Conservation (phyloP, 1,140 invertebrate genomes). For the Drosophila sucinea region DNA sequence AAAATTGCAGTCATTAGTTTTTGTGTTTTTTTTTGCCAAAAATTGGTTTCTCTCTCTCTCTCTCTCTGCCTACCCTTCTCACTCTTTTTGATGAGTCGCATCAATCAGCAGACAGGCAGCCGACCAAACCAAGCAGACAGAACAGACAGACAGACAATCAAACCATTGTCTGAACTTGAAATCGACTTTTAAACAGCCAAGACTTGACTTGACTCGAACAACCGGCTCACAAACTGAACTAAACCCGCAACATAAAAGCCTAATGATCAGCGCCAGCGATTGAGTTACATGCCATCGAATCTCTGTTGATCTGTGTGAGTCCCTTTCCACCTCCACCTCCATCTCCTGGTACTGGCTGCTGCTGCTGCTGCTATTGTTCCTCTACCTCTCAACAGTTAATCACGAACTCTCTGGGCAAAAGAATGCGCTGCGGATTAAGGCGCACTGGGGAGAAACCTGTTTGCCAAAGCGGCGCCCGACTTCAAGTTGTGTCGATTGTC, state of each 20-base stretch:
- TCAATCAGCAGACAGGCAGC: slow-evolving; percentile 58
- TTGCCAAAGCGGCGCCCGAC: slow-evolving; percentile 16
- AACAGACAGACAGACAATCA: not conserved
- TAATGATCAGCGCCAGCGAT: slow-evolving; percentile 77
- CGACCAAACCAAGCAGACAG: not conserved
- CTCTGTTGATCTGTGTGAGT: slow-evolving; percentile 54
- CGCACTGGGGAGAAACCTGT: slow-evolving; percentile 20
- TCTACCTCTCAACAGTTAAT: slow-evolving; percentile 76
- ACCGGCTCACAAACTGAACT: slow-evolving; percentile 1
- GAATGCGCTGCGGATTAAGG: slow-evolving; percentile 70
- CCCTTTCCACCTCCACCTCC: not conserved
- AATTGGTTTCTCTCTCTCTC: slow-evolving; percentile 18
- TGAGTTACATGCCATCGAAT: slow-evolving; percentile 76
- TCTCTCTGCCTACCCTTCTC: not conserved
- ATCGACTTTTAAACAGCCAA: slow-evolving; percentile 70
- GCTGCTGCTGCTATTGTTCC: slow-evolving; percentile 24
- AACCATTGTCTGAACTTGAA: slow-evolving; percentile 76
- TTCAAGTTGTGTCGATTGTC: slow-evolving; percentile 19
- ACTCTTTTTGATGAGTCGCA: slow-evolving; percentile 60
- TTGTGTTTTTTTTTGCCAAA: slow-evolving; percentile 17
- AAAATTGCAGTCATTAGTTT: slow-evolving; percentile 80
- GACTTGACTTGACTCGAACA: slow-evolving; percentile 16
- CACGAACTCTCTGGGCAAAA: slow-evolving; percentile 66
- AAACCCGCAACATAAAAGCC: slow-evolving; percentile 72
- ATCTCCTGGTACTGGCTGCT: slow-evolving; percentile 8